These are phyloP conservation scores for Caiman crocodilus DNA, from an alignment of 2,797 vertebrate species.

Conservation along the genomic window DNA sequence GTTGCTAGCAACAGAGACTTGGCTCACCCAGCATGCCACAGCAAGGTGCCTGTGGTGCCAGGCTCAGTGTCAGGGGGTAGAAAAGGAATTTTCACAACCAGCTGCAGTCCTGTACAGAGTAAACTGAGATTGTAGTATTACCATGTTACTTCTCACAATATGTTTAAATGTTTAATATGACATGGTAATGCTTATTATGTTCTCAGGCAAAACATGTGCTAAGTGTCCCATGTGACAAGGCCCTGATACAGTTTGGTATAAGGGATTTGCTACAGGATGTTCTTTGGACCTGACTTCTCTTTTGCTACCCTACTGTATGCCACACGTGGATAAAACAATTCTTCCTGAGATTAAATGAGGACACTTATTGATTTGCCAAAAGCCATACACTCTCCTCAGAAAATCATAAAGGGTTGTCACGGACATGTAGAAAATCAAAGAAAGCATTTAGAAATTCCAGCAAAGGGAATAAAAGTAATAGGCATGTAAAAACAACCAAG, in stretches of 20 bases:
- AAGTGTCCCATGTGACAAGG: too few relatives aligned
- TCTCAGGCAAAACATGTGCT: too few relatives aligned
- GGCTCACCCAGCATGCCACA: too few relatives aligned
- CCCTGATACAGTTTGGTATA: not conserved
- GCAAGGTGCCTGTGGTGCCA: too few relatives aligned
- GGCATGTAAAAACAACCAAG: too few relatives aligned
- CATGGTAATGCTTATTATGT: too few relatives aligned
- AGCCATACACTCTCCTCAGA: not conserved
- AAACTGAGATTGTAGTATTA: too few relatives aligned
- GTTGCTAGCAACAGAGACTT: too few relatives aligned
- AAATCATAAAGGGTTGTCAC: not conserved
- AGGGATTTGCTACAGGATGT: not conserved
- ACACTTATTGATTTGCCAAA: not conserved
- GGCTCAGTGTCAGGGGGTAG: not conserved
- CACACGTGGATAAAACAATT: not conserved
- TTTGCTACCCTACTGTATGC: not conserved
- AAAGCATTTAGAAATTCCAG: not conserved
- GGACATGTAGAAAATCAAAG: too few relatives aligned
- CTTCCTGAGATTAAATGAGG: not conserved
- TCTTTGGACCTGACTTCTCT: not conserved
- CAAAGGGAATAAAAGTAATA: not conserved
- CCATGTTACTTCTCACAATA: too few relatives aligned
- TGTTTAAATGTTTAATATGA: too few relatives aligned
- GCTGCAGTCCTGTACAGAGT: too few relatives aligned
- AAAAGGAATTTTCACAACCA: not conserved